Evolutionary conservation across 2,113 vertebrate genomes (phyloP).

Genomic region (Felis chaus): DNA sequence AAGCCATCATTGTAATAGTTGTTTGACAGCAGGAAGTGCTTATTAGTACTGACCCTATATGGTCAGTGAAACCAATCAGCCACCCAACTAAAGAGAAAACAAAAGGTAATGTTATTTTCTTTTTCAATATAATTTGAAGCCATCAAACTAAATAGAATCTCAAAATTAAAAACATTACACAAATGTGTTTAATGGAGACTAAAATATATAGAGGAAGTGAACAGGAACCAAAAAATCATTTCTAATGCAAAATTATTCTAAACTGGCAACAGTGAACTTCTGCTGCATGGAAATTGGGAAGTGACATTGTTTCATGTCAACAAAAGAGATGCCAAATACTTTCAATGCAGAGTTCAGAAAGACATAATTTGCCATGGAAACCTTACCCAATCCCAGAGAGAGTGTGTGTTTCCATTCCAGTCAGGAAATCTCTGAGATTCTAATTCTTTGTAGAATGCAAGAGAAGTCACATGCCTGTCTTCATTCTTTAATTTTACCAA

Average conservation of each 20-base stretch:
- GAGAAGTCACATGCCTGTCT: not conserved
- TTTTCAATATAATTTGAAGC: slow-evolving; percentile 46
- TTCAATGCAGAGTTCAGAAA: not conserved
- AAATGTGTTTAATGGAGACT: not conserved
- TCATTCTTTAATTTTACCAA: not conserved
- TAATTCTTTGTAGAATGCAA: not conserved
- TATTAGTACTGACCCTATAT: not conserved
- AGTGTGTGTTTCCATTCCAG: not conserved
- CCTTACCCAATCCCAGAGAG: not conserved
- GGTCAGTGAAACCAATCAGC: not conserved
- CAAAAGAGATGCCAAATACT: not conserved
- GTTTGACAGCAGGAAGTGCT: not conserved
- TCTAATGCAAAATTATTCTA: not conserved
- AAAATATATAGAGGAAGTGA: not conserved
- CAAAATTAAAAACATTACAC: slow-evolving; percentile 34
- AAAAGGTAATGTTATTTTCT: not conserved
- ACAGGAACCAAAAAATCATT: not conserved
- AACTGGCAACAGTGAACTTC: not conserved
- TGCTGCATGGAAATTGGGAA: not conserved
- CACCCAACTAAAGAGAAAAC: not conserved
- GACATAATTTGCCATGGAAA: slow-evolving; percentile 31
- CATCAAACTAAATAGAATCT: not conserved
- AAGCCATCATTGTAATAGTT: not conserved
- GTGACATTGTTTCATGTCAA: slow-evolving; percentile 20
- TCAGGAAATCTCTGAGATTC: not conserved